Evolutionary conservation across 2,113 vertebrate species (phyloP).

Genomic region (Butorides virescens): DNA sequence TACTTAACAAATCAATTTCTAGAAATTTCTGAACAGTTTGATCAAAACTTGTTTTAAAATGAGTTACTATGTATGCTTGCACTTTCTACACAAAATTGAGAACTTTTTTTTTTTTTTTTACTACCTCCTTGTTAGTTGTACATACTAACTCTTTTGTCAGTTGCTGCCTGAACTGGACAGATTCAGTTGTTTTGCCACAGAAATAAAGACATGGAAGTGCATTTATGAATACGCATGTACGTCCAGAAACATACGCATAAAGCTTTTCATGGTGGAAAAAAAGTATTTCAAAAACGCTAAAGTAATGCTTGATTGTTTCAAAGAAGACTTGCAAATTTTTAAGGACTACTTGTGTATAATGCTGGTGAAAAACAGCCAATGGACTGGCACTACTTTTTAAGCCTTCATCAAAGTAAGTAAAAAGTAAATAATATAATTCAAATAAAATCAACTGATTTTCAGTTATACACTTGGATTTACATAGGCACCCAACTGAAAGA

Average conservation of each 20-base stretch:
- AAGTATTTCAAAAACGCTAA: background rate
- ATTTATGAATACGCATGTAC: background rate
- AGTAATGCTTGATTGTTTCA: background rate
- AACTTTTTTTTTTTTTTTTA: background rate
- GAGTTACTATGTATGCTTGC: background rate
- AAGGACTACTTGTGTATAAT: background rate
- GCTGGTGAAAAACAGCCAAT: background rate
- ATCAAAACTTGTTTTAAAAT: background rate
- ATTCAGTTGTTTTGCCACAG: background rate
- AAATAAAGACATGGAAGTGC: background rate
- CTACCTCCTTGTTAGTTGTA: background rate
- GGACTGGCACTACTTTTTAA: background rate
- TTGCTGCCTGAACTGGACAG: background rate
- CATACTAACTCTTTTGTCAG: background rate
- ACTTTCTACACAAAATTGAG: background rate
- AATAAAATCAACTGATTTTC: background rate
- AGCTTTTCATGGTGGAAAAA: background rate
- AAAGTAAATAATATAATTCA: background rate
- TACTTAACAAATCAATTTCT: background rate
- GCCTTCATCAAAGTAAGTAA: background rate
- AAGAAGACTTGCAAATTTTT: background rate
- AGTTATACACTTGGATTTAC: background rate
- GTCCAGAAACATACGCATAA: background rate
- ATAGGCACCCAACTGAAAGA: background rate
- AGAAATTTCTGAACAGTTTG: background rate